A percentile compares a stretch with the other conserved stretches of the same genome.
Conservation (phyloP, 2,888 invertebrate species). For the Steromphala cineraria region DNA sequence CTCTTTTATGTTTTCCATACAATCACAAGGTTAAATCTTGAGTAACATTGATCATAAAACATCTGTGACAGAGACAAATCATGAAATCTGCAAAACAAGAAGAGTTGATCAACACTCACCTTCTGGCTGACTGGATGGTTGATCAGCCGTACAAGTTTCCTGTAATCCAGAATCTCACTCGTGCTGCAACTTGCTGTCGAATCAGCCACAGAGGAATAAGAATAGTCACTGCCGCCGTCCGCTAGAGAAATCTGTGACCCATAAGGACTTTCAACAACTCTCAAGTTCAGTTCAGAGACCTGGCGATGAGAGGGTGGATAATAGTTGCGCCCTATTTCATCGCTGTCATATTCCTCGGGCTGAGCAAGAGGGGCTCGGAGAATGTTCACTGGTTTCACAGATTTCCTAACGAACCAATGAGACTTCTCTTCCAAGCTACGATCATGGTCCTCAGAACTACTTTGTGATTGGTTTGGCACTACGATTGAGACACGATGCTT, state of each 20-base stretch:
- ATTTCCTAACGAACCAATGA: not conserved
- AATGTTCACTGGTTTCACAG: not conserved
- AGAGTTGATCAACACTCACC: constrained; percentile 38
- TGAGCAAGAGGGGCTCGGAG: not conserved
- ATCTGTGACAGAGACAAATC: too few relatives aligned
- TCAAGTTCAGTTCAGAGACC: not conserved
- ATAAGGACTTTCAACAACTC: not conserved
- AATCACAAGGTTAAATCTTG: too few relatives aligned
- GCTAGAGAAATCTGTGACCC: constrained; percentile 4
- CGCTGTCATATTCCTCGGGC: not conserved
- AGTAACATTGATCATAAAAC: too few relatives aligned
- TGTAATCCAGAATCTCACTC: constrained; percentile 51
- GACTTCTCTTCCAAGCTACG: not conserved
- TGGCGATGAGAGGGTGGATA: not conserved
- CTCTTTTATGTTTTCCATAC: too few relatives aligned
- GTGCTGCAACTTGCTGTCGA: constrained; percentile 29
- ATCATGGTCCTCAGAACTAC: not conserved
- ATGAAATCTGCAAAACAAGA: too few relatives aligned
- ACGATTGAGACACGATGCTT: constrained; percentile 25
- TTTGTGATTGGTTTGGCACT: constrained; percentile 2
- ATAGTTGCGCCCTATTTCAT: not conserved
- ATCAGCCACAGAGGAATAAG: constrained; percentile 30
- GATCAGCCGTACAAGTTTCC: constrained; percentile 55
- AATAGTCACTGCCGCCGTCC: constrained; percentile 12
- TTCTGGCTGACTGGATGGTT: constrained; percentile 55